phyloP scores from a whole-genome alignment of 2,113 vertebrate genomes.

The Prolemur simus region DNA sequence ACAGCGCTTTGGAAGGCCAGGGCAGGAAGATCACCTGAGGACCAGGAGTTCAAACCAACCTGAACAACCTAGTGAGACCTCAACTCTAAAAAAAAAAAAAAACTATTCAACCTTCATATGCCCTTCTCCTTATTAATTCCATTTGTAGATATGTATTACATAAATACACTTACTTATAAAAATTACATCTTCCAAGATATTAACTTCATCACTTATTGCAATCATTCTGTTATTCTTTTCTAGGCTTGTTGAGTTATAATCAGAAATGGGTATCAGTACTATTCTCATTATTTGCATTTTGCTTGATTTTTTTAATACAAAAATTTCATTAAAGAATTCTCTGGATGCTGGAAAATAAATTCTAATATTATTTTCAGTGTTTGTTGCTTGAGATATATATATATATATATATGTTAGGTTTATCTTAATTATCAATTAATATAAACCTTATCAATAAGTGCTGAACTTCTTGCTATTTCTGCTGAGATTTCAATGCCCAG shows the following conservation, averaged over 20 bases:
- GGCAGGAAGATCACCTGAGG: too few relatives aligned
- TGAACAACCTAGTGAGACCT: too few relatives aligned
- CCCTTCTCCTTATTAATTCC: neutral
- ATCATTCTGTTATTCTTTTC: neutral
- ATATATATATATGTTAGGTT: neutral
- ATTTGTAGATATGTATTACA: neutral
- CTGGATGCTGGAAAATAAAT: neutral
- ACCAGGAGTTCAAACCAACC: too few relatives aligned
- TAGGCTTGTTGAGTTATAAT: neutral
- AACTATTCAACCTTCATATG: neutral
- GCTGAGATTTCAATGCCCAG: neutral
- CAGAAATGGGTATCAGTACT: neutral
- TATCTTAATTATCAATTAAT: neutral
- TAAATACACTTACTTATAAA: neutral
- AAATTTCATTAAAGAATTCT: neutral
- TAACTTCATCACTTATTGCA: neutral
- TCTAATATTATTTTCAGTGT: neutral
- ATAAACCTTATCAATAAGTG: too few relatives aligned
- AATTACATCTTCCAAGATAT: neutral
- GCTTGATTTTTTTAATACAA: neutral
- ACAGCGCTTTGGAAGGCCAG: too few relatives aligned
- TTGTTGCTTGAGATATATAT: neutral
- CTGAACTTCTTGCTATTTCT: neutral
- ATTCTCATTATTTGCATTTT: neutral
- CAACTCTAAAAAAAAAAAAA: too few relatives aligned